Evolutionary conservation across 2,888 invertebrate species (phyloP), one percentile per base, ranked within the genome.

Genomic region (Aleiodes testaceus): DNA sequence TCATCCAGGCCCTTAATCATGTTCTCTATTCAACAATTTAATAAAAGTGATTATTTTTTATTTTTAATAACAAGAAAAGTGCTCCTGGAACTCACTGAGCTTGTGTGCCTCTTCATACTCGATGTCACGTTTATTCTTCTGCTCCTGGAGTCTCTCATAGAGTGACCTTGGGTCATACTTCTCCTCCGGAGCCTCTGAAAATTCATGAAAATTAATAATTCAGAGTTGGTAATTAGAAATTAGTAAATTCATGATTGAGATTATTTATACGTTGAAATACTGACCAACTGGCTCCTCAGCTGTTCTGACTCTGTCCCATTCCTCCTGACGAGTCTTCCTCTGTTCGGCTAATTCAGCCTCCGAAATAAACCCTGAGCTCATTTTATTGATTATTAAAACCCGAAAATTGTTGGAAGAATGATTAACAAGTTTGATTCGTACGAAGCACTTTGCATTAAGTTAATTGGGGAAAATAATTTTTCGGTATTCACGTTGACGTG

Each of bases 91-190:
- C 92, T 90, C 89, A 98, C 98, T 98, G n/a, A 98, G 90, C 89
- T 95, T 96, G 82, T 96, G 96, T 2, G 97, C 94, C 85, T 99
- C 99, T 86, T 98, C 98, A 89, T 93, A 96, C 88, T 99, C 99
- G 18, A 95, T 91, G 78, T 99, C 96, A 81, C 95, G 95, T 86
- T 94, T 95, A 79, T 94, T 90, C 84, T 95, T 95, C 84, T 98
- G 97, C 80, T 98, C 98, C 86, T 98, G 95, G 11, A 99, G 89
- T 14, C 96, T 92, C 66, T 98, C 97, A 87, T 91, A 99, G n/a
- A 99, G 88, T 3, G 97, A 95, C 77, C 98, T 89, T 1, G 91
- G 90, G 84, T 98, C 97, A 78, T 93, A 92, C 1, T 91, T 88
- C 82, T 95, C 96, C 81, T 97, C 98, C 0, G 98, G 98, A 6